phyloP scores from a whole-genome alignment of 30 jellyfish, hydroid and myxozoan species.

The Hydractinia symbiolongicarpus region DNA sequence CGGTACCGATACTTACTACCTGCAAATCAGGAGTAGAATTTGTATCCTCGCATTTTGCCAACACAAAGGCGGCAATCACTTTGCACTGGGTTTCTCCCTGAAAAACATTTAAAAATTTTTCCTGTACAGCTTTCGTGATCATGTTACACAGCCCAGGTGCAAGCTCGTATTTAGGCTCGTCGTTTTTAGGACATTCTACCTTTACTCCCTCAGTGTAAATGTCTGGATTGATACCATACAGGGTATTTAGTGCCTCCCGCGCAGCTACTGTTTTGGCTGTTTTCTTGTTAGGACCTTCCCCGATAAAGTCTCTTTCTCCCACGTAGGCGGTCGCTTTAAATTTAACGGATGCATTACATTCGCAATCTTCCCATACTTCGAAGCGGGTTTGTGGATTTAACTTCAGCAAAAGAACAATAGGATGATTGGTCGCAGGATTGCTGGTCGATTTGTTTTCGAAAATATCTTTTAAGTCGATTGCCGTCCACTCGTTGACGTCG shows the following conservation, averaged over 20 bases:
- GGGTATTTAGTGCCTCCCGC: constrained; percentile 46
- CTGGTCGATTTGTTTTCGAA: constrained; percentile 35
- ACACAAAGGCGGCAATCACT: constrained; percentile 72
- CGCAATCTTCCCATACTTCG: constrained; percentile 6
- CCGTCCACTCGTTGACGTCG: constrained; percentile 41
- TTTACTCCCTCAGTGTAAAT: constrained; percentile 29
- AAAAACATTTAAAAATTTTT: constrained; percentile 47
- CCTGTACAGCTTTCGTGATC: constrained; percentile 41
- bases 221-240: constrained; percentile 48
- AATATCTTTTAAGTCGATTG: constrained; percentile 26
- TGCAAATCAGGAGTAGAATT: constrained; percentile 19
- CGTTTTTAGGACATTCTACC: neutral
- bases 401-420: constrained; percentile 33
- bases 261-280: constrained; percentile 80
- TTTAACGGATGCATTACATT: constrained; percentile 20
- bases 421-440: constrained; percentile 32
- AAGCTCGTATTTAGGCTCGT: constrained; percentile 40
- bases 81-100: constrained; percentile 56
- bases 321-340: constrained; percentile 45
- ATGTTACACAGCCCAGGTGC: constrained; percentile 43
- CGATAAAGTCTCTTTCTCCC: constrained; percentile 61
- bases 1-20: constrained; percentile 85
- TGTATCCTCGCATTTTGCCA: constrained; percentile 41
- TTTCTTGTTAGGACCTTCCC: constrained; percentile 64
- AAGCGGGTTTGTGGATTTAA: constrained; percentile 15